Evolutionary conservation across 2,797 vertebrate species (phyloP), one percentile per base, ranked within the genome.

Genomic region (Phoxinus dragarum): DNA sequence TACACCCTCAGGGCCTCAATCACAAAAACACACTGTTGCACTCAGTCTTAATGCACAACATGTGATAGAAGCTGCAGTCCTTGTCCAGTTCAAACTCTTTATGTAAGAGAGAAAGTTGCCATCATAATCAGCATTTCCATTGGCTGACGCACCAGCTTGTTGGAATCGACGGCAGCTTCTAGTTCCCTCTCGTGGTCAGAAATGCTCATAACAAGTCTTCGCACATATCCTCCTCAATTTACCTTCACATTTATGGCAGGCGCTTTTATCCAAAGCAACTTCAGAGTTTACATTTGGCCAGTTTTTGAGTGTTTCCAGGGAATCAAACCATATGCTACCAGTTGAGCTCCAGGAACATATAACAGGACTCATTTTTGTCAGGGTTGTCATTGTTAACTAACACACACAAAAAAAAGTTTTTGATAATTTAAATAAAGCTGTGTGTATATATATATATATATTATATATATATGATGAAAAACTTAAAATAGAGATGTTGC

Each of bases 161-260:
- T 69, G 74, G 49, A 27, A 27, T 27, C 6, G 21, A 17, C 27
- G 49, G 52, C 68, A 78, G 54, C 12, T 61, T 47, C 3, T 71
- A 71, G 67, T 73, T 85, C 93, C 92, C 91, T 89, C 89, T 93
- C 36, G 89, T 92, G 93, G 90, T 47, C 82, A 44, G 73, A 49
- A 64, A 19, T n/a, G 56, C 21, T 40, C 44, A 85, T 42, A 86
- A 86, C 85, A 73, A 38, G 67, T 86, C 23, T 10, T 44, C 36
- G 38, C 31, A 78, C 4, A 59, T 49, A 38, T 72, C 34, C 34
- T 71, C 71, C 27, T 59, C 42, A 14, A 5, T 31, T 81, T 21
- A 19, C 10, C 21, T 59, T 23, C n/a, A 44, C 23, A 47, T 31
- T 59, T 17, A 23, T n/a, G 31, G 11, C 31, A 21, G 44, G 2